These are phyloP conservation scores for Coelopa frigida DNA, from an alignment of 1,140 invertebrate genomes.

Conservation along the genomic window DNA sequence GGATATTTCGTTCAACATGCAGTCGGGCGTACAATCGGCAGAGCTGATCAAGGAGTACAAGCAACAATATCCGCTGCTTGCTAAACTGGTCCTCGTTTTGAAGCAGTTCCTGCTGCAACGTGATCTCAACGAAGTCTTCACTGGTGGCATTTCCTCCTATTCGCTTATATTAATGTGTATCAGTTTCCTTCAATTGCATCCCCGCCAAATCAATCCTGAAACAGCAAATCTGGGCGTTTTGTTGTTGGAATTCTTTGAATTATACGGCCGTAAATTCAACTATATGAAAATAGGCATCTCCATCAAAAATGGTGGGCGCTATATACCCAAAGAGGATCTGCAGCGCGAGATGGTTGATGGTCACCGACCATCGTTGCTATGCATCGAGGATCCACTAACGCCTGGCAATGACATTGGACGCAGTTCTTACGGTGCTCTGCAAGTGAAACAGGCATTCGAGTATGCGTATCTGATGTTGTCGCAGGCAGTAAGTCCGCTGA, in stretches of 20 bases:
- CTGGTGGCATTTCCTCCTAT: constrained; percentile 95
- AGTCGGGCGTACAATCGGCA: constrained; percentile 89
- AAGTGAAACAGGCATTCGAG: constrained; percentile 92
- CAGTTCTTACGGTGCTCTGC: constrained; percentile 84
- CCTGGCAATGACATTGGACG: constrained; percentile 94
- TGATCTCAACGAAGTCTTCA: constrained; percentile 98
- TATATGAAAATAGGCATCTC: constrained; percentile 92
- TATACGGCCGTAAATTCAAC: constrained; percentile 95
- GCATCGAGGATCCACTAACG: constrained; percentile 96
- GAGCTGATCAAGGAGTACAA: constrained; percentile 87
- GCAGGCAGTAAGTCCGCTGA: constrained; percentile 67
- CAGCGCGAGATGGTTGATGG: constrained; percentile 89
- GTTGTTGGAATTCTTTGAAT: constrained; percentile 94
- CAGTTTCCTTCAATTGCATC: constrained; percentile 83
- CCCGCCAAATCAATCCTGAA: constrained; percentile 52
- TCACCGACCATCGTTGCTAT: constrained; percentile 84
- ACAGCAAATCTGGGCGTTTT: constrained; percentile 84
- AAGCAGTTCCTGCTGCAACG: constrained; percentile 96
- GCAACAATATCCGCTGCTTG: constrained; percentile 72
- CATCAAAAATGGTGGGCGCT: constrained; percentile 87
- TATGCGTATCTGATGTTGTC: constrained; percentile 84
- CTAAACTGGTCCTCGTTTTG: constrained; percentile 90
- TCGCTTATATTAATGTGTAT: constrained; percentile 97
- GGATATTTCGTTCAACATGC: constrained; percentile 98
- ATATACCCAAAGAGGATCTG: constrained; percentile 91